A percentile compares a stretch with the other conserved stretches of the same genome.
Conservation (phyloP, 2,797 vertebrate species). For the Pogonophryne albipinna region DNA sequence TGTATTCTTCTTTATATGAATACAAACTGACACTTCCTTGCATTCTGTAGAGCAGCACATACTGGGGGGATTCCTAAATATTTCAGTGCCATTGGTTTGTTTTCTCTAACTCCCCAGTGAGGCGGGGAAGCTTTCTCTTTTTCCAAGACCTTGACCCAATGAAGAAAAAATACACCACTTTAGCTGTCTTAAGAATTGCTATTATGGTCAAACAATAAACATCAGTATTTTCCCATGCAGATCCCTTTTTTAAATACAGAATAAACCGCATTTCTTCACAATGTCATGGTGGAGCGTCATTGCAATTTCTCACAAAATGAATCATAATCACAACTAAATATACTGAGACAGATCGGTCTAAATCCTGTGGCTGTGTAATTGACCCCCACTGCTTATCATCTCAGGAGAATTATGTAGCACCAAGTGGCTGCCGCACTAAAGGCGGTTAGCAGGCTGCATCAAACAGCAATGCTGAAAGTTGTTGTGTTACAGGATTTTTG, state of each 20-base stretch:
- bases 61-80: conserved; percentile 45
- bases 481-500: conserved; percentile 59
- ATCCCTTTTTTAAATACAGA: conserved; percentile 18
- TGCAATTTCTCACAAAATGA: conserved; percentile 44
- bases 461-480: conserved; percentile 60
- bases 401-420: conserved; percentile 49
- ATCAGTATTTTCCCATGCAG: conserved; percentile 33
- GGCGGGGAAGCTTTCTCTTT: conserved; percentile 35
- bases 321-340: conserved; percentile 47
- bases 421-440: conserved; percentile 47
- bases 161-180: background rate
- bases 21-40: background rate
- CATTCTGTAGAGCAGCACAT: conserved; percentile 12
- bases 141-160: conserved; percentile 12
- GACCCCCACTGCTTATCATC: conserved; percentile 56
- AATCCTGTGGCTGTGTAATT: conserved; percentile 38
- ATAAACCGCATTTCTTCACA: background rate
- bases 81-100: conserved; percentile 53
- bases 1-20: conserved; percentile 15
- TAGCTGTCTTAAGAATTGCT: conserved; percentile 7
- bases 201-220: conserved; percentile 21
- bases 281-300: background rate
- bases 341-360: conserved; percentile 26
- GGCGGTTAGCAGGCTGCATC: conserved; percentile 59
- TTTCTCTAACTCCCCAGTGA: conserved; percentile 36